phyloP scores from a whole-genome alignment of 2,797 vertebrate species.

The Sciaenops ocellatus region DNA sequence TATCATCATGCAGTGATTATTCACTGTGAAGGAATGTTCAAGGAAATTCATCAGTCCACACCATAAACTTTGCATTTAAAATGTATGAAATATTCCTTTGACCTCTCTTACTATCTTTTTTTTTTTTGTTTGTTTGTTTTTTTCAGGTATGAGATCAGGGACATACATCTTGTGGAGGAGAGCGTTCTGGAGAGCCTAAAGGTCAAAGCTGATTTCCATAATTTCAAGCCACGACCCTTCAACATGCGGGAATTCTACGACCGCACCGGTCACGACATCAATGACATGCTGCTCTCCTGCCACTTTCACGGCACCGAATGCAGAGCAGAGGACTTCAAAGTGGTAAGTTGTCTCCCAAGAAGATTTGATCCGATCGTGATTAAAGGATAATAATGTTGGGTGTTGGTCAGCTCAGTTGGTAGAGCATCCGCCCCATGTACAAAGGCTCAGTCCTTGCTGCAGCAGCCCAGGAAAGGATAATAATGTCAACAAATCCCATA shows the following conservation, averaged over 20 bases:
- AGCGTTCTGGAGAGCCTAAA: constrained; percentile 95
- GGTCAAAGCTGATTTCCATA: constrained; percentile 96
- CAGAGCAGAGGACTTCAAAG: constrained; percentile 94
- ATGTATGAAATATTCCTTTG: constrained; percentile 13
- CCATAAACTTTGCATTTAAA: constrained; percentile 24
- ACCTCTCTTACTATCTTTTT: constrained; percentile 7
- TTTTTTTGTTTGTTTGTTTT: not conserved
- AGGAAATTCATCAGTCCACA: constrained; percentile 24
- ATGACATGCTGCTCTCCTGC: constrained; percentile 96
- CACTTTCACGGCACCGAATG: constrained; percentile 93
- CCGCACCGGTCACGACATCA: constrained; percentile 95
- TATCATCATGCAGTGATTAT: constrained; percentile 27
- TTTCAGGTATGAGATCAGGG: constrained; percentile 94
- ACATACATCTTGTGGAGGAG: constrained; percentile 94
- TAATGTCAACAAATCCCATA: not conserved
- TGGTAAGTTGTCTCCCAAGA: constrained; percentile 86
- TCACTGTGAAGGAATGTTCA: constrained; percentile 19
- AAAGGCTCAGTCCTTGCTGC: too few relatives aligned
- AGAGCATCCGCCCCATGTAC: too few relatives aligned
- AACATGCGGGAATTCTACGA: constrained; percentile 99
- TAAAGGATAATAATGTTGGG: constrained; percentile 2
- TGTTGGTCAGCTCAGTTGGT: too few relatives aligned
- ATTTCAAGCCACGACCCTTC: constrained; percentile 97
- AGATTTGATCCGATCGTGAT: not conserved
- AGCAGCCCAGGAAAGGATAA: too few relatives aligned